A percentile compares a stretch with the other conserved stretches of the same genome.
Conservation (phyloP, 2,113 vertebrate genomes). For the Gasterosteus aculeatus region DNA sequence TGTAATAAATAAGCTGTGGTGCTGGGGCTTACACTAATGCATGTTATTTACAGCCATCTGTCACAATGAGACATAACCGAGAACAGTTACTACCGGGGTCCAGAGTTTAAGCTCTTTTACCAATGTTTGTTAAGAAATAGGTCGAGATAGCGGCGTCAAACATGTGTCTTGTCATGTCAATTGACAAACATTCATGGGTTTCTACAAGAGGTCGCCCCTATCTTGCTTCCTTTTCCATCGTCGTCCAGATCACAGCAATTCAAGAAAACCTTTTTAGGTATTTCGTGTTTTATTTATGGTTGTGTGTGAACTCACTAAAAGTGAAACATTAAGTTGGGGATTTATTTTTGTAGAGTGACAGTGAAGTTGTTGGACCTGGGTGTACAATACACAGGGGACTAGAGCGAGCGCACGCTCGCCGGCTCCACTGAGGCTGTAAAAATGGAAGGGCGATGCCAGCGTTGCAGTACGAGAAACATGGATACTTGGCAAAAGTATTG, state of each 20-base stretch:
- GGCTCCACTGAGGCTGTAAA: conserved; percentile 56
- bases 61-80: conserved; percentile 40
- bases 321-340: conserved; percentile 60
- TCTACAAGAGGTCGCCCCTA: not conserved
- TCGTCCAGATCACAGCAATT: not conserved
- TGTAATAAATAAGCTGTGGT: conserved; percentile 25
- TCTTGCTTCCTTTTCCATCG: not conserved
- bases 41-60: conserved; percentile 33
- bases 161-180: conserved; percentile 15
- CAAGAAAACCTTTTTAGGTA: conserved; percentile 9
- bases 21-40: conserved; percentile 5
- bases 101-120: not conserved
- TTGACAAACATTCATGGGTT: conserved; percentile 29
- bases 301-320: conserved; percentile 28
- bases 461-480: conserved; percentile 60
- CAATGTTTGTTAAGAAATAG: conserved; percentile 23
- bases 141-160: conserved; percentile 4
- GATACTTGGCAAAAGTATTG: conserved; percentile 51
- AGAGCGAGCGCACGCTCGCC: conserved; percentile 48
- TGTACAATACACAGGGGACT: conserved; percentile 45
- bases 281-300: conserved; percentile 43
- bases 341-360: conserved; percentile 33
- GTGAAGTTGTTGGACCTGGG: conserved; percentile 19
- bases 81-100: conserved; percentile 33
- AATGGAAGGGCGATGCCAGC: conserved; percentile 43